Base-by-base conservation (phyloP, 2,113 vertebrate genomes). In the Halcyon senegalensis region DNA sequence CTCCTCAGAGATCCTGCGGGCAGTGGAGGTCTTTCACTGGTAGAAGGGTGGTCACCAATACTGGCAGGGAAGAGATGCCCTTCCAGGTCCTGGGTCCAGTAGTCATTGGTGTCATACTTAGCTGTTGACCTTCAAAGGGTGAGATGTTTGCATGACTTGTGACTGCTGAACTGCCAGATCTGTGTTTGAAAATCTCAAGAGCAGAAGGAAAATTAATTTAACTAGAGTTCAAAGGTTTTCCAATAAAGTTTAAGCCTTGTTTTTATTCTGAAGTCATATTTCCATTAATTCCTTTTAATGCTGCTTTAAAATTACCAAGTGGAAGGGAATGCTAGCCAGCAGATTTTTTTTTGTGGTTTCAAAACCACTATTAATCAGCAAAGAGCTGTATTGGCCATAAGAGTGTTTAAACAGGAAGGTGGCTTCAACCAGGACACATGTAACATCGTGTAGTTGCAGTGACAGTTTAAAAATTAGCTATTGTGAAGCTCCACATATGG, bases 401-500 rank as follows among this genome's bases (percentile, higher is more conserved):
- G 30, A 77, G 30, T 35, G 18, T 77, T 90, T 70, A 63, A 87
- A 63, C 4, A 8, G 43, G 58, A 82, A 76, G 81, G 95, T 79
- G 73, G 58, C 66, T 95, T 66, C 91, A 95, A 79, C 28, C 86
- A 84, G 86, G 74, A 68, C 55, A 37, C 41, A 5, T 1, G 28
- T n/a, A 84, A 53, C 63, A 62, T 59, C 0, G 0, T 79, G 74
- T 37, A 46, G 76, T 7, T 50, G 48, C 1, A 14, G 76, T 78
- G 73, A 89, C 88, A 78, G 80, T 60, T 96, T 89, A 95, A 96
- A 93, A 89, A 94, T 92, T 75, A 92, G 94, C 81, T 84, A 92
- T 94, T 93, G 94, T 96, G 81, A 83, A 67, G 81, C 78, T 76
- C 58, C 56, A 20, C 5, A 2, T 27, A 53, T 0, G 7, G 87